Percentiles rank a stretch among this genome's conserved stretches.
Conservation (phyloP, 1,140 invertebrate genomes). For the Anthonomus grandis region DNA sequence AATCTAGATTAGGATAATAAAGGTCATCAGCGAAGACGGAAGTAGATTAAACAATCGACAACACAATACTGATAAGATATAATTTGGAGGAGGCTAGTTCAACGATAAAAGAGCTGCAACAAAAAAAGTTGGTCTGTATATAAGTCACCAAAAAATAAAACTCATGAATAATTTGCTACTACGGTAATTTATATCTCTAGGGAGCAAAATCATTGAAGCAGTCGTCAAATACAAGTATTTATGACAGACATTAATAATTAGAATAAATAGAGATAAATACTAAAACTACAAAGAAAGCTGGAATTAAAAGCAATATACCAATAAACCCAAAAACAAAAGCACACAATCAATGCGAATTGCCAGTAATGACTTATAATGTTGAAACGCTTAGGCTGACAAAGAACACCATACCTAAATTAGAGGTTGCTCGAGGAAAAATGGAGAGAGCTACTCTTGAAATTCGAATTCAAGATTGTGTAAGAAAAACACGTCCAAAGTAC, state of each 20-base stretch:
- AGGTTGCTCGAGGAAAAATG: background rate
- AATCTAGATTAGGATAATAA: background rate
- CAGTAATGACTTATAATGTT: background rate
- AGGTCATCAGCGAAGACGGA: too few species aligned
- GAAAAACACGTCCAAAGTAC: background rate
- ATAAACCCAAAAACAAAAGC: background rate
- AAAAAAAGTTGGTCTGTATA: background rate
- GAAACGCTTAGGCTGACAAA: background rate
- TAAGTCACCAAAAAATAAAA: background rate
- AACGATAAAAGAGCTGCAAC: background rate
- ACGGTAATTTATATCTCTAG: background rate
- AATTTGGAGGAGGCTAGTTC: background rate
- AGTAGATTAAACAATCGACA: too few species aligned
- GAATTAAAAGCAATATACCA: background rate
- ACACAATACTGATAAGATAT: background rate
- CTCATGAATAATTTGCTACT: background rate
- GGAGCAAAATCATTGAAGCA: background rate
- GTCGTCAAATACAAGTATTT: background rate
- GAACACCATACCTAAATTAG: background rate
- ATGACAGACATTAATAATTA: too few species aligned
- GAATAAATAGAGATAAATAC: background rate
- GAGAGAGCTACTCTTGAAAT: background rate
- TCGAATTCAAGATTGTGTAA: background rate
- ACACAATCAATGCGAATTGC: too few species aligned
- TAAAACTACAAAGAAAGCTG: background rate